Evolutionary conservation across 1,140 invertebrate species (phyloP).

Genomic region (fruit fly (Drosophila melanogaster)): Release_6_plus_ISO1_MT NT_033777.3:24473501-24474000

Average conservation of each 20-base stretch:
- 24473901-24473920: constrained; percentile 4
- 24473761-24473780: constrained; percentile 43
- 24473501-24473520: constrained; percentile 1
- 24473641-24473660: not conserved
- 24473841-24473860: constrained; percentile 36
- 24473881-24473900: constrained; percentile 36
- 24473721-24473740: constrained; percentile 29
- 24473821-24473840: constrained; percentile 62
- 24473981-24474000: constrained; percentile 11
- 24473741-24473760: constrained; percentile 49
- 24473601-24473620: constrained; percentile 16
- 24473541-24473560: constrained; percentile 26
- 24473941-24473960: constrained; percentile 47
- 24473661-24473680: constrained; percentile 7
- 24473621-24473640: not conserved
- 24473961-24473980: constrained; percentile 36
- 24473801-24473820: constrained; percentile 26
- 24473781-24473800: constrained; percentile 2
- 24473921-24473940: constrained; percentile 18
- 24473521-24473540: constrained; percentile 1
- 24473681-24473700: constrained; percentile 14
- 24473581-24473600: not conserved
- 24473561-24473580: constrained; percentile 9
- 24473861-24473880: constrained; percentile 57
- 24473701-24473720: constrained; percentile 9